Evolutionary conservation across 2,113 vertebrate genomes (phyloP).

Genomic region (Orycteropus afer): DNA sequence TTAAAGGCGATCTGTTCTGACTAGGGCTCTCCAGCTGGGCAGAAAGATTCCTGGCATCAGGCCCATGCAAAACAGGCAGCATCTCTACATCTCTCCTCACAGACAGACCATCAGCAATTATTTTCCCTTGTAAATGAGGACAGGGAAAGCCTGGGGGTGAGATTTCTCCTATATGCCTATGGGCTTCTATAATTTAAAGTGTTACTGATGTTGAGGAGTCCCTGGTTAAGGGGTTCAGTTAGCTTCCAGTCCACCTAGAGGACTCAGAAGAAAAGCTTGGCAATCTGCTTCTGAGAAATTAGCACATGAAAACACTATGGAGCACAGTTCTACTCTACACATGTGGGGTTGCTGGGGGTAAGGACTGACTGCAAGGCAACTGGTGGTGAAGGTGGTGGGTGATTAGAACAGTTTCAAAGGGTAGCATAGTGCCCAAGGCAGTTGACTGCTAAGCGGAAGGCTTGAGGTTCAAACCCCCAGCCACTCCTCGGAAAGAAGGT

Average conservation of each 20-base stretch:
- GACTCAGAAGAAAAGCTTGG: not conserved
- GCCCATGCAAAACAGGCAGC: conserved; percentile 8
- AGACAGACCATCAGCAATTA: conserved; percentile 58
- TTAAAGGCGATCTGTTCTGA: conserved; percentile 67
- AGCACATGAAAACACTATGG: not conserved
- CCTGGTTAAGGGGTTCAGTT: not conserved
- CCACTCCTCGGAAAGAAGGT: too few relatives aligned
- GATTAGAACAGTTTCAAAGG: not conserved
- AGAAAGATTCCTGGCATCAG: conserved; percentile 42
- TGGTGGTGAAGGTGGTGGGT: not conserved
- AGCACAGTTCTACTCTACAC: not conserved
- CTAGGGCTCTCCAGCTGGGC: conserved; percentile 56
- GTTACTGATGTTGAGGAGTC: not conserved
- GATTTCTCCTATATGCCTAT: not conserved
- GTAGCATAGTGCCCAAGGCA: too few relatives aligned
- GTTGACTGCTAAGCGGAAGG: too few relatives aligned
- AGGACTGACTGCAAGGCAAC: not conserved
- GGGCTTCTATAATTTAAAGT: not conserved
- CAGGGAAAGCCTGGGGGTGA: not conserved
- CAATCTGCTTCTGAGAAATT: not conserved
- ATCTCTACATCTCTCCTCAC: conserved; percentile 37
- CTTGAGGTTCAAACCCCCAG: too few relatives aligned
- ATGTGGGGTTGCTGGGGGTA: not conserved
- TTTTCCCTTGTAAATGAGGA: not conserved
- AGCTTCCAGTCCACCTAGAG: not conserved